These are phyloP conservation scores for Istiophorus platypterus DNA, from an alignment of 2,113 vertebrate genomes.

Conservation along the genomic window DNA sequence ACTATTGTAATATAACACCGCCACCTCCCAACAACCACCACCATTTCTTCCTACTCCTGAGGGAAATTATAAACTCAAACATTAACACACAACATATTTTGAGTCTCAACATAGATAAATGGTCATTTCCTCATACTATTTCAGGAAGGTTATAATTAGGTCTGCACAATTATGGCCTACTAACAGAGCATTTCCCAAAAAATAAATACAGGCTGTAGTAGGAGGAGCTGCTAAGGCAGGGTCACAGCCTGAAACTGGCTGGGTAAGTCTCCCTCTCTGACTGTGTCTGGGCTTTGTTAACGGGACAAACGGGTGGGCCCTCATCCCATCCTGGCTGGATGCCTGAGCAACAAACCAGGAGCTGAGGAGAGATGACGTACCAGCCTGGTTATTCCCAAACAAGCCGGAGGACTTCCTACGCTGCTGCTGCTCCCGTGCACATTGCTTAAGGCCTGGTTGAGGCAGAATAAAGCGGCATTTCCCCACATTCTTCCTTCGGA, in stretches of 20 bases:
- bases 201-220: background rate
- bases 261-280: conserved; percentile 5
- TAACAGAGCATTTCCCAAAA: background rate
- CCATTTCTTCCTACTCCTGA: no score
- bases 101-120: no score
- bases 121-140: no score
- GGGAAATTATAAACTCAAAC: no score
- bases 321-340: conserved; percentile 13
- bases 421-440: background rate
- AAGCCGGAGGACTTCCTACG: conserved; percentile 1
- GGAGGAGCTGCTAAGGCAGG: background rate
- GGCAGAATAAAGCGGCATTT: background rate
- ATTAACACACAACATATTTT: no score
- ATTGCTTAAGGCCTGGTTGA: no score
- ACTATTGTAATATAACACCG: no score
- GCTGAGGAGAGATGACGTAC: conserved; percentile 27
- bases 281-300: conserved; percentile 41
- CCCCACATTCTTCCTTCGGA: no score
- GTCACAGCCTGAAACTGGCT: conserved; percentile 23
- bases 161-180: no score
- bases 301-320: conserved; percentile 16
- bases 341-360: conserved; percentile 33
- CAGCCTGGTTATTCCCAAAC: conserved; percentile 8
- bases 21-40: no score
- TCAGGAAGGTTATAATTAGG: no score